Evolutionary conservation across 1,140 invertebrate genomes (phyloP).

Genomic region (Dryas iulia): DNA sequence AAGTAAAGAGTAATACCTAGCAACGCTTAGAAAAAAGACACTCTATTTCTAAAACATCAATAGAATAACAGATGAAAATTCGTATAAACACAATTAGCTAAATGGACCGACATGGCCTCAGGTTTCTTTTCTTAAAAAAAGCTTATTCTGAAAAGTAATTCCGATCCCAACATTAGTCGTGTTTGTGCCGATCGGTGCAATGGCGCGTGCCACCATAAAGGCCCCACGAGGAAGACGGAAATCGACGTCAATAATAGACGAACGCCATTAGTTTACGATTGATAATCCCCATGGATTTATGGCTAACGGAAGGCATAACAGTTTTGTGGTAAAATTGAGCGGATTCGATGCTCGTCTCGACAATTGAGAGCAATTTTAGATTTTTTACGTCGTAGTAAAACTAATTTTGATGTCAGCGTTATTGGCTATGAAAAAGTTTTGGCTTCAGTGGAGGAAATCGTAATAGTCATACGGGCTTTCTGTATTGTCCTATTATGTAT

Average conservation of each 20-base stretch:
- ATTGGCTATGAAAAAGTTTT: background rate
- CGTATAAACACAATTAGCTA: conserved; percentile 1
- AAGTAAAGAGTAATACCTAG: too few relatives aligned
- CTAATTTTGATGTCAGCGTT: conserved; percentile 23
- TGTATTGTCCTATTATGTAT: background rate
- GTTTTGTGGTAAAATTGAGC: conserved; percentile 76
- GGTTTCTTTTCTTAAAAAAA: conserved; percentile 7
- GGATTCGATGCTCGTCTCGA: conserved; percentile 44
- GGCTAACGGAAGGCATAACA: conserved; percentile 73
- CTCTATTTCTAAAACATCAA: background rate
- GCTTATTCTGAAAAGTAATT: conserved; percentile 33
- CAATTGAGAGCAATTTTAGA: conserved; percentile 36
- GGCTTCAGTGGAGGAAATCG: background rate
- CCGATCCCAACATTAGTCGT: conserved; percentile 34
- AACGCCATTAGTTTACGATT: conserved; percentile 77
- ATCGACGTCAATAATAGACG: conserved; percentile 75
- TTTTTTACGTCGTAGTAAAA: conserved; percentile 37
- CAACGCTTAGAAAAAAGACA: too few relatives aligned
- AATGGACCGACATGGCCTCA: background rate
- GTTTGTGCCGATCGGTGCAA: conserved; percentile 67
- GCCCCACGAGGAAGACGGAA: conserved; percentile 73
- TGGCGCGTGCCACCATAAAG: conserved; percentile 80
- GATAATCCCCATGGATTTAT: conserved; percentile 75
- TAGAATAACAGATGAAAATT: background rate
- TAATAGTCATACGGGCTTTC: background rate